Evolutionary conservation across 2,888 invertebrate species (phyloP).

Genomic region (Gonocerus acuteangulatus): DNA sequence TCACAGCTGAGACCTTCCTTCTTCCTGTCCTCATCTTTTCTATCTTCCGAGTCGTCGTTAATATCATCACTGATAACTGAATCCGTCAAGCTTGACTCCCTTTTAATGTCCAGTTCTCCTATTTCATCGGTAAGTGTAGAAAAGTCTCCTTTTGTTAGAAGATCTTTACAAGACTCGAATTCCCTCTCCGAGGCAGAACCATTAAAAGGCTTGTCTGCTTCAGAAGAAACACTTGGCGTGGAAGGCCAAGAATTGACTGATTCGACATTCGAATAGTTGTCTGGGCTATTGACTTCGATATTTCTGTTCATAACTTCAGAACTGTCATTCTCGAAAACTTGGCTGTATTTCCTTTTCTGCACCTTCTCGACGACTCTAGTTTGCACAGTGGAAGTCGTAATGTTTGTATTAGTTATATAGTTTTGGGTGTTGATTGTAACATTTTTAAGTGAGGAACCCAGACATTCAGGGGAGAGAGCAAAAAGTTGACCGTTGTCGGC

Average conservation of each 20-base stretch:
- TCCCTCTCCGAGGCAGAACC: slow-evolving; percentile 6
- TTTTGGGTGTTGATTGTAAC: slow-evolving; percentile 29
- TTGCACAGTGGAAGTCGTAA: slow-evolving; percentile 20
- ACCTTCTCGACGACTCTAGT: slow-evolving; percentile 4
- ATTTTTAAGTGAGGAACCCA: slow-evolving; percentile 21
- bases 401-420: slow-evolving; percentile 27
- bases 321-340: slow-evolving; percentile 12
- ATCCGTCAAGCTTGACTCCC: background rate
- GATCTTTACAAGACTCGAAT: slow-evolving; percentile 32
- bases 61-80: background rate
- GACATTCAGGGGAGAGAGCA: slow-evolving; percentile 15
- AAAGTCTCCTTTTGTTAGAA: slow-evolving; percentile 33
- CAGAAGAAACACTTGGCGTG: slow-evolving; percentile 20
- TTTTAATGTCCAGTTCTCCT: slow-evolving; percentile 1
- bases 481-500: slow-evolving; percentile 31
- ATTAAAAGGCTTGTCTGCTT: slow-evolving; percentile 3
- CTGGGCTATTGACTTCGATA: slow-evolving; percentile 1
- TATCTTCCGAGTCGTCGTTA: background rate
- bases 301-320: background rate
- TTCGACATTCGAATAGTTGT: slow-evolving; percentile 5
- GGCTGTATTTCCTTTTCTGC: slow-evolving; percentile 22
- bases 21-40: slow-evolving; percentile 8
- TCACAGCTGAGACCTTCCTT: slow-evolving; percentile 47
- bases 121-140: slow-evolving; percentile 23
- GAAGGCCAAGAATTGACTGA: slow-evolving; percentile 18